Evolutionary conservation across 1,140 invertebrate genomes (phyloP).

Genomic region (Cydia amplana): DNA sequence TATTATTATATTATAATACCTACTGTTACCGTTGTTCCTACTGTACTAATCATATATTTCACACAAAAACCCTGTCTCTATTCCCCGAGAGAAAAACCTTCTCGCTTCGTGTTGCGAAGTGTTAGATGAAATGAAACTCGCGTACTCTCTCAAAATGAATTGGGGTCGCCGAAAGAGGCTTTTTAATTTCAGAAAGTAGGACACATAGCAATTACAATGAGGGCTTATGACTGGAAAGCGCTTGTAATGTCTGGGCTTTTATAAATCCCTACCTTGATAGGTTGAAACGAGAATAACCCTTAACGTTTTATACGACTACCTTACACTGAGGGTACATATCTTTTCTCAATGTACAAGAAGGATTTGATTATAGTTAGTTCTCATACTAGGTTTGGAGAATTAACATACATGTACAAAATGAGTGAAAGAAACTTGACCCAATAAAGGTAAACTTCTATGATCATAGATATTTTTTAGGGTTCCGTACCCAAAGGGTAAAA

Average conservation of each 20-base stretch:
- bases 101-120: conserved; percentile 1
- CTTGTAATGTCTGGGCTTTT: conserved; percentile 9
- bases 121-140: conserved; percentile 17
- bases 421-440: too few species aligned
- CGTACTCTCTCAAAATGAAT: conserved; percentile 17
- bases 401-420: too few species aligned
- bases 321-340: too few species aligned
- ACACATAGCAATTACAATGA: conserved; percentile 26
- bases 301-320: too few species aligned
- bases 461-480: too few species aligned
- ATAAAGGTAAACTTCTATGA: too few species aligned
- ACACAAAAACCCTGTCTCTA: neutral
- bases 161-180: conserved; percentile 25
- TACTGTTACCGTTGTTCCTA: too few species aligned
- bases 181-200: conserved; percentile 31
- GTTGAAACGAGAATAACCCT: neutral
- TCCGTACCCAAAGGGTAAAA: too few species aligned
- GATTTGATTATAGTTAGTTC: too few species aligned
- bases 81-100: neutral
- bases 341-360: too few species aligned
- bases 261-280: neutral
- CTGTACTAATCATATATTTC: neutral
- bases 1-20: too few species aligned
- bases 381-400: too few species aligned
- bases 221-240: conserved; percentile 8